Percentiles rank a stretch among this genome's conserved stretches.
Conservation (phyloP, 2,888 invertebrate genomes). For the Hypselothyrea guttata region DNA sequence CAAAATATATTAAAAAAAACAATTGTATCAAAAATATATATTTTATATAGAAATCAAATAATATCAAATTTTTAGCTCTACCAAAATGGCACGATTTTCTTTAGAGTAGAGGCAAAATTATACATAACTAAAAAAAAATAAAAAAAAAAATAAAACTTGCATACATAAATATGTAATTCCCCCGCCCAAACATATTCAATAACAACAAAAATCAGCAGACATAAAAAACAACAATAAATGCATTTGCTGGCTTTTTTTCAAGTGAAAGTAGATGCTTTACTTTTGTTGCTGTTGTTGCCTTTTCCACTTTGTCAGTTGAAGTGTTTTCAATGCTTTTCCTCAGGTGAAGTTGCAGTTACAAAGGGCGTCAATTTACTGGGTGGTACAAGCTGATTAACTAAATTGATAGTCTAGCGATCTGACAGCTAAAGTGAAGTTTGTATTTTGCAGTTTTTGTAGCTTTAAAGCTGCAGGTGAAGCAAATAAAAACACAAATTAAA, state of each 20-base stretch:
- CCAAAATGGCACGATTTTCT: no score
- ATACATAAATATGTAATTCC: conserved; percentile 18
- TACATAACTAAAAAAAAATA: conserved; percentile 56
- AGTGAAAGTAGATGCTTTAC: conserved; percentile 60
- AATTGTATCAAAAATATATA: no score
- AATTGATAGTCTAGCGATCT: conserved; percentile 30
- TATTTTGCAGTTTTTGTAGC: no score
- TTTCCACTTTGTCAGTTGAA: conserved; percentile 1
- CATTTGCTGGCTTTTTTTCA: conserved; percentile 36
- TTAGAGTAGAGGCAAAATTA: conserved; percentile 69
- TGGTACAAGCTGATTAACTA: conserved; percentile 36
- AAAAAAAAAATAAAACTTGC: conserved; percentile 29
- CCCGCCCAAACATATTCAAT: conserved; percentile 36
- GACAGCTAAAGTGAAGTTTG: not conserved
- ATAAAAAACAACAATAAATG: conserved; percentile 27
- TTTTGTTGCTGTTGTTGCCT: conserved; percentile 25
- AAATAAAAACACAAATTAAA: no score
- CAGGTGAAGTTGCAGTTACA: conserved; percentile 24
- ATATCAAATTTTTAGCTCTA: no score
- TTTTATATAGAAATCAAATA: no score
- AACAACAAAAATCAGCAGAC: conserved; percentile 36
- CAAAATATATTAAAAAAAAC: no score
- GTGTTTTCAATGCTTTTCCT: conserved; percentile 21
- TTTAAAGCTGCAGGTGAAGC: no score
- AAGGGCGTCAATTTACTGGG: conserved; percentile 41